Evolutionary conservation across 2,113 vertebrate genomes (phyloP).

Genomic region (Lipophrys pholis): DNA sequence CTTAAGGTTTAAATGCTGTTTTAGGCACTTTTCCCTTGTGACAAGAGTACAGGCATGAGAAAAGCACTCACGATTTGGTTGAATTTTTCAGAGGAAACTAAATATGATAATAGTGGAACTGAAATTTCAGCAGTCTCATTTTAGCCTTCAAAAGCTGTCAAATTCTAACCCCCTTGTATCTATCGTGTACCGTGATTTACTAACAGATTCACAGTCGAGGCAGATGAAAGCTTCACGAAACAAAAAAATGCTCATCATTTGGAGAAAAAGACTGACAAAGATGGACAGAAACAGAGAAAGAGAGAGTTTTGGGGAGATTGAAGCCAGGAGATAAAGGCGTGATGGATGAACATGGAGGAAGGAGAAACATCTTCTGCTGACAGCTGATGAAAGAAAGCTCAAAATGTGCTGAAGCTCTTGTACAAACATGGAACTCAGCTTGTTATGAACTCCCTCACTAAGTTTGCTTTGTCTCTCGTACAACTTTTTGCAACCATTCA

Average conservation of each 20-base stretch:
- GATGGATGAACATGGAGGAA: conserved; percentile 43
- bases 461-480: conserved; percentile 2
- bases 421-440: conserved; percentile 43
- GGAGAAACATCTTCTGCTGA: conserved; percentile 27
- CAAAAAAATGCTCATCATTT: conserved; percentile 29
- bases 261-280: conserved; percentile 6
- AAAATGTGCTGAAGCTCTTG: conserved; percentile 22
- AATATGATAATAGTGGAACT: too few relatives aligned
- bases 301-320: conserved; percentile 3
- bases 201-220: conserved; percentile 19
- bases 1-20: background rate
- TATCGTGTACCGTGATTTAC: conserved; percentile 17
- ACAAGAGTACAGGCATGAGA: background rate
- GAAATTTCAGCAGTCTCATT: background rate
- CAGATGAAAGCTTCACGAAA: conserved; percentile 21
- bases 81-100: too few relatives aligned
- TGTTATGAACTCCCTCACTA: conserved; percentile 4
- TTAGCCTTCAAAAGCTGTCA: conserved; percentile 11
- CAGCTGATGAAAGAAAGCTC: conserved; percentile 39
- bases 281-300: conserved; percentile 28
- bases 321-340: conserved; percentile 12
- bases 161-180: conserved; percentile 9
- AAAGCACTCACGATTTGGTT: background rate
- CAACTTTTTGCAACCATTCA: conserved; percentile 11
- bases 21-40: background rate